A percentile compares a stretch with the other conserved stretches of the same genome.
phyloP scores from a whole-genome alignment of 2,888 invertebrate species.

The Hipparchia sbordonii region DNA sequence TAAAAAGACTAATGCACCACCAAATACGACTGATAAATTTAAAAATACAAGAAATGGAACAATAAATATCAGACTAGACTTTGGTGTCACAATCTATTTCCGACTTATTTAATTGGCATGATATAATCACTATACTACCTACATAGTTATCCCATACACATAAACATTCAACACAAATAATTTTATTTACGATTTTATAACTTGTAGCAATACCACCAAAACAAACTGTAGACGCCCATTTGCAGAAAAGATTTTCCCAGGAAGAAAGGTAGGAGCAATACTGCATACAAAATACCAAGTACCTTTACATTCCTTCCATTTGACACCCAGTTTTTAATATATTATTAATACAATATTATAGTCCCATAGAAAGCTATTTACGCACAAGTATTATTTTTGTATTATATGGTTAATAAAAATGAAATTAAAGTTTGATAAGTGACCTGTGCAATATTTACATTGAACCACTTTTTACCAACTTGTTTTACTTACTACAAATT shows the following conservation, averaged over 20 bases:
- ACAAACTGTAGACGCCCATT: not conserved
- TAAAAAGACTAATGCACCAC: not conserved
- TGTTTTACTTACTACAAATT: not conserved
- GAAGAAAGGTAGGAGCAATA: too few relatives aligned
- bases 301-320: not conserved
- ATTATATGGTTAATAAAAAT: not conserved
- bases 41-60: conserved; percentile 34
- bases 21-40: conserved; percentile 10
- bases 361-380: conserved; percentile 3
- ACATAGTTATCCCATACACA: not conserved
- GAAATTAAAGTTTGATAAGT: not conserved
- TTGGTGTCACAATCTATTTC: conserved; percentile 31
- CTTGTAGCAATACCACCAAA: conserved; percentile 11
- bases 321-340: not conserved
- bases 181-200: conserved; percentile 1
- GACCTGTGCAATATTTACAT: conserved; percentile 8
- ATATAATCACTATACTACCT: conserved; percentile 10
- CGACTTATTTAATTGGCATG: conserved; percentile 28
- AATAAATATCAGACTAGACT: conserved; percentile 55
- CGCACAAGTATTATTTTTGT: conserved; percentile 1
- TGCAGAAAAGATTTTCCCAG: too few relatives aligned
- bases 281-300: not conserved
- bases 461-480: not conserved
- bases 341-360: not conserved
- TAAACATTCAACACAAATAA: conserved; percentile 5